Conservation (phyloP, 1,140 invertebrate genomes). For the Diorhabda sublineata region DNA sequence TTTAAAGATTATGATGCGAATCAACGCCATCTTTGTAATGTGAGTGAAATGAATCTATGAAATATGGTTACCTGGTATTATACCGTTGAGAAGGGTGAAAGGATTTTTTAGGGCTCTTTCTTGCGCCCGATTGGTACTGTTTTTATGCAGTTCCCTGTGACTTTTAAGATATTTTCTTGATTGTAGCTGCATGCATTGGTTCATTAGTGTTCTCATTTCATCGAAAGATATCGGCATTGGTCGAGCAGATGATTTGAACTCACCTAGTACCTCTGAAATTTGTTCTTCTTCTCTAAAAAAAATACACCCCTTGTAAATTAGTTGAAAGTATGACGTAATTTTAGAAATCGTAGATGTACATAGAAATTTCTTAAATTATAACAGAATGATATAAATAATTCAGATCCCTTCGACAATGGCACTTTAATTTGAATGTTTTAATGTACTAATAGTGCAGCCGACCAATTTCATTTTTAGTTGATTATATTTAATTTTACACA, state of each 20-base stretch:
- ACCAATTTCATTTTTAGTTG: too few relatives aligned
- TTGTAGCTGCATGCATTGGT: constrained; percentile 62
- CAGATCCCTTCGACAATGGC: too few relatives aligned
- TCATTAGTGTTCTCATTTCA: constrained; percentile 72
- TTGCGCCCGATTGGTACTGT: constrained; percentile 38
- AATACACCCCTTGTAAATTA: neutral
- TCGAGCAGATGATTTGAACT: constrained; percentile 53
- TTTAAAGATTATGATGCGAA: too few relatives aligned
- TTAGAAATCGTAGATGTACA: too few relatives aligned
- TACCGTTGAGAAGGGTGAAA: constrained; percentile 66
- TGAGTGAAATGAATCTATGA: neutral
- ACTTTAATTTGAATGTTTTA: too few relatives aligned
- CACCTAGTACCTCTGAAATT: constrained; percentile 56
- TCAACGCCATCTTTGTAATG: too few relatives aligned
- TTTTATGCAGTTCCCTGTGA: constrained; percentile 15
- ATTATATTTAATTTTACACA: too few relatives aligned
- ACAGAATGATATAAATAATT: too few relatives aligned
- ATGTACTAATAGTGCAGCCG: too few relatives aligned
- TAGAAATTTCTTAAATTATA: too few relatives aligned
- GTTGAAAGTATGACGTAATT: neutral
- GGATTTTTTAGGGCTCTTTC: constrained; percentile 55
- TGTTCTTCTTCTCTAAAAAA: constrained; percentile 64
- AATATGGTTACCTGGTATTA: constrained; percentile 64
- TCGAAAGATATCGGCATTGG: constrained; percentile 61
- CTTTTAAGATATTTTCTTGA: constrained; percentile 18